phyloP scores from a whole-genome alignment of 2,888 invertebrate genomes.

The Phlogophora meticulosa region DNA sequence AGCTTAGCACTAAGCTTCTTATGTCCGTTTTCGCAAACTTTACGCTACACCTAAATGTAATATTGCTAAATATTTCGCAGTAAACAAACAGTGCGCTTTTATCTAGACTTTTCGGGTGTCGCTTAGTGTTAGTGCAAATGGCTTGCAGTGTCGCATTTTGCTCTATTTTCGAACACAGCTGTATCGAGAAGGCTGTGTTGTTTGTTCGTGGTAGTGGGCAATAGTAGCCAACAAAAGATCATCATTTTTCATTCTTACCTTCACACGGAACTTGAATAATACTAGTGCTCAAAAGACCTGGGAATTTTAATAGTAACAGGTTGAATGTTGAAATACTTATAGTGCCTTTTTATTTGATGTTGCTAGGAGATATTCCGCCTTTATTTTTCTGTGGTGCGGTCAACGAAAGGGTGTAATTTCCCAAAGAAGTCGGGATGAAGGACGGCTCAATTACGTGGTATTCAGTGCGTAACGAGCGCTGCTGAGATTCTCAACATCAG shows the following conservation, averaged over 20 bases:
- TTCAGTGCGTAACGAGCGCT: slow-evolving; percentile 80
- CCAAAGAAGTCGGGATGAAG: slow-evolving; percentile 73
- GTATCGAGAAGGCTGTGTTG: slow-evolving; percentile 2
- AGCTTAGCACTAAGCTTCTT: slow-evolving; percentile 37
- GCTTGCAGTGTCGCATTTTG: slow-evolving; percentile 25
- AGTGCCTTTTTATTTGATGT: slow-evolving; percentile 40
- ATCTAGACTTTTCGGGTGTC: too few relatives aligned
- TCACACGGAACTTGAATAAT: slow-evolving; percentile 69
- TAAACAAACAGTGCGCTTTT: too few relatives aligned
- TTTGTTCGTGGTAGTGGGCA: slow-evolving; percentile 48
- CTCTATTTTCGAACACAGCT: slow-evolving; percentile 16
- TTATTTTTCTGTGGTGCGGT: slow-evolving; percentile 67
- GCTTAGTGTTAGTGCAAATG: too few relatives aligned
- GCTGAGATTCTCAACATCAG: slow-evolving; percentile 70
- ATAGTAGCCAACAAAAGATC: slow-evolving; percentile 56
- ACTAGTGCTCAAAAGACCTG: slow-evolving; percentile 63
- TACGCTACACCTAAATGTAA: too few relatives aligned
- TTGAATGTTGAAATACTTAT: slow-evolving; percentile 36
- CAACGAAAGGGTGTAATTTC: slow-evolving; percentile 75
- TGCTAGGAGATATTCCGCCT: slow-evolving; percentile 51
- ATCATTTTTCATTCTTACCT: slow-evolving; percentile 69
- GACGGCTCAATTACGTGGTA: slow-evolving; percentile 80
- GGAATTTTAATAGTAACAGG: slow-evolving; percentile 54
- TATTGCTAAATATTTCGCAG: too few relatives aligned
- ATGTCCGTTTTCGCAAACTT: too few relatives aligned